These are phyloP conservation scores for Aelia acuminata DNA, from an alignment of 2,888 invertebrate species.

Conservation along the genomic window DNA sequence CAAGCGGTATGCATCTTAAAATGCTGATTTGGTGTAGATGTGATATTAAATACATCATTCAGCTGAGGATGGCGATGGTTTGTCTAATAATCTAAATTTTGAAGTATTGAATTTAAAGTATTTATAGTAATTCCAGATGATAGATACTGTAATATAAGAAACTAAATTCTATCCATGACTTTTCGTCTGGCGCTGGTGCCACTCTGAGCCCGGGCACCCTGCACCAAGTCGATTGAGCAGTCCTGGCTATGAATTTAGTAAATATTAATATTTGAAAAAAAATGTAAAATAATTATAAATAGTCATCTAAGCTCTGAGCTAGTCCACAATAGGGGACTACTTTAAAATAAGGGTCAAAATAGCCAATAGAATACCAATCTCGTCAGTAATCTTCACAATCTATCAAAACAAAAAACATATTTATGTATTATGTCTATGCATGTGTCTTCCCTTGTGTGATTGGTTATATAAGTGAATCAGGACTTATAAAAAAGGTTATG, in stretches of 20 bases:
- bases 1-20: not conserved
- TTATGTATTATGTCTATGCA: constrained; percentile 3
- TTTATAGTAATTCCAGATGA: not conserved
- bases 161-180: not conserved
- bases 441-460: constrained; percentile 13
- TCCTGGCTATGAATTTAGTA: not conserved
- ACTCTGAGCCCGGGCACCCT: constrained; percentile 52
- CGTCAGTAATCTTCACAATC: not conserved
- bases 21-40: not conserved
- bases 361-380: not conserved
- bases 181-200: constrained; percentile 21
- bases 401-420: not conserved
- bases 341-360: constrained; percentile 11
- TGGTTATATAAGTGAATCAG: not conserved
- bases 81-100: not conserved
- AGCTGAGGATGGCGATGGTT: constrained; percentile 52
- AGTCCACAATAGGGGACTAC: not conserved
- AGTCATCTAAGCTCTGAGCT: not conserved
- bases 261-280: not conserved
- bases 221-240: not conserved
- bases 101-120: not conserved
- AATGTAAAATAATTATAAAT: not conserved
- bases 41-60: not conserved
- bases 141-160: not conserved
- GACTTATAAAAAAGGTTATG: not conserved